These are phyloP conservation scores for Luperina testacea DNA, from an alignment of 2,888 invertebrate species.

Conservation along the genomic window DNA sequence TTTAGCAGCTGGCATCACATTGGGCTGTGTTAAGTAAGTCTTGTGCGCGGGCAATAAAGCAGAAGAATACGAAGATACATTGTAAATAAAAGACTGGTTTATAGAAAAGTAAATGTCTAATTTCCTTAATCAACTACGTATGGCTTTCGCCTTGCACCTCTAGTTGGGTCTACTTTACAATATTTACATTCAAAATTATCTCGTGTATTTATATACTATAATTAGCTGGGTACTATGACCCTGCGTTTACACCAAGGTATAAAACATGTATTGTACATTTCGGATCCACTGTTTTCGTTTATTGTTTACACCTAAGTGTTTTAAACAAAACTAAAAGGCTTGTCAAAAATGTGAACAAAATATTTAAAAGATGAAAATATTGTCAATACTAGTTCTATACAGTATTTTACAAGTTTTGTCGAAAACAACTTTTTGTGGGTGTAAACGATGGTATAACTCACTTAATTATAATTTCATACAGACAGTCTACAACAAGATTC, in stretches of 20 bases:
- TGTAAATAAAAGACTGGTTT: conserved; percentile 49
- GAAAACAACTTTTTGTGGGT: not conserved
- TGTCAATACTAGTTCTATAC: not conserved
- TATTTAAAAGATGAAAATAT: not conserved
- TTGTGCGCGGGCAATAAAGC: not conserved
- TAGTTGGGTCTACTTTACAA: conserved; percentile 30
- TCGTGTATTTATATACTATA: not conserved
- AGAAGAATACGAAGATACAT: not conserved
- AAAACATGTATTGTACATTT: not conserved
- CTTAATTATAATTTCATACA: conserved; percentile 17
- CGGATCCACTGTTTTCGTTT: not conserved
- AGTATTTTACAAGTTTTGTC: not conserved
- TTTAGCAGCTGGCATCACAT: not conserved
- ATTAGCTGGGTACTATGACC: not conserved
- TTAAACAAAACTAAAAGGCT: not conserved
- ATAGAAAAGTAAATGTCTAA: conserved; percentile 59
- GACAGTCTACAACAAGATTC: conserved; percentile 16
- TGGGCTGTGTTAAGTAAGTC: not conserved
- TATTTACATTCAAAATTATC: conserved; percentile 54
- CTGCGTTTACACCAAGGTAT: not conserved
- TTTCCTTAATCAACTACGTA: conserved; percentile 46
- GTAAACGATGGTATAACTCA: not conserved
- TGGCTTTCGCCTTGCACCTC: conserved; percentile 26
- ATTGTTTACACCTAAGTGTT: not conserved
- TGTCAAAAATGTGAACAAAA: not conserved